These are phyloP conservation scores for Oceanodroma leucorhoa DNA, from an alignment of 2,797 vertebrate species.

Conservation along the genomic window DNA sequence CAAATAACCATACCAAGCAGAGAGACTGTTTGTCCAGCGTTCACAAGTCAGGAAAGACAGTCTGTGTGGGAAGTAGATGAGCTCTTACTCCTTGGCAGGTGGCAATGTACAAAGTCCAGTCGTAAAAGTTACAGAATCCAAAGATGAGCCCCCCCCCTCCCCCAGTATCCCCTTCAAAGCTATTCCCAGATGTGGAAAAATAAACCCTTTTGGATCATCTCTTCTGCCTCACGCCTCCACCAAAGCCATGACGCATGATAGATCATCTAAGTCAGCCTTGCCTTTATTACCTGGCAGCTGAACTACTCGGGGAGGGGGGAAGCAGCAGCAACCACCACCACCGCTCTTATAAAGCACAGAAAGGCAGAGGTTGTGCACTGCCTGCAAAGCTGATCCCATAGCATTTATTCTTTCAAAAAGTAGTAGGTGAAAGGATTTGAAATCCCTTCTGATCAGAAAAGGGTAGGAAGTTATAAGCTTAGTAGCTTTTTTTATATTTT, in stretches of 20 bases:
- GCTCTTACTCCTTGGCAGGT: neutral
- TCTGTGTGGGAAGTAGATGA: neutral
- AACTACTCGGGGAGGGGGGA: neutral
- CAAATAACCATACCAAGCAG: neutral
- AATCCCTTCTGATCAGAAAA: neutral
- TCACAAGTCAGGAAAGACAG: neutral
- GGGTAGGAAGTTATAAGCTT: neutral
- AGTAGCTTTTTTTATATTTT: rapidly evolving
- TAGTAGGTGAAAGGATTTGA: neutral
- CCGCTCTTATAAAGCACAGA: neutral
- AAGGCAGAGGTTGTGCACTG: neutral
- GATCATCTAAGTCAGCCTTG: neutral
- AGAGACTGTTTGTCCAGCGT: neutral
- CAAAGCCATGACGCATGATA: neutral
- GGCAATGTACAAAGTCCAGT: neutral
- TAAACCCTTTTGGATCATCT: neutral
- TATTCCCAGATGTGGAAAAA: neutral
- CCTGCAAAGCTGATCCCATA: neutral
- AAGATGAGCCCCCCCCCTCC: neutral
- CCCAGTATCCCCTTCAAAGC: neutral
- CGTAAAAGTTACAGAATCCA: neutral
- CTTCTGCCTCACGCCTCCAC: neutral
- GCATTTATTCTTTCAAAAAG: neutral
- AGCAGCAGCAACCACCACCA: neutral
- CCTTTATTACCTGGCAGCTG: neutral